Evolutionary conservation across 2,113 vertebrate genomes (phyloP).

Genomic region (Paratilapia polleni): DNA sequence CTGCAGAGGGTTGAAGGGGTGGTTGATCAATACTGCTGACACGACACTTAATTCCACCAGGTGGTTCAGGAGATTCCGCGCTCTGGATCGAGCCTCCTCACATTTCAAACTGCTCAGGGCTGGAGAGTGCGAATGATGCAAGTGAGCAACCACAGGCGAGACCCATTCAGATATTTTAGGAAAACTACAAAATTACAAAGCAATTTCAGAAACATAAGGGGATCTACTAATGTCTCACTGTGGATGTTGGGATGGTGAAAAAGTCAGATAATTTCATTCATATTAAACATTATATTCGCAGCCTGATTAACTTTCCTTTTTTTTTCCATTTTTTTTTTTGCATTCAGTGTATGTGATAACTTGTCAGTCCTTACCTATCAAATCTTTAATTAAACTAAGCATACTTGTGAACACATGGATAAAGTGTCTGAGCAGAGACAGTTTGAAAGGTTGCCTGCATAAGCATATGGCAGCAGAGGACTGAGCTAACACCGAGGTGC

Average conservation of each 20-base stretch:
- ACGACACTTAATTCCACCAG: slow-evolving; percentile 39
- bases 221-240: background rate
- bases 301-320: background rate
- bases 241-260: background rate
- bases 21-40: slow-evolving; percentile 67
- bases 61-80: slow-evolving; percentile 46
- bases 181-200: background rate
- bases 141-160: background rate
- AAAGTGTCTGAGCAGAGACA: background rate
- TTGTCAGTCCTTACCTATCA: background rate
- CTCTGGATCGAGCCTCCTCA: background rate
- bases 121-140: background rate
- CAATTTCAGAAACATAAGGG: background rate
- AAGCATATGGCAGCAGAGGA: slow-evolving; percentile 28
- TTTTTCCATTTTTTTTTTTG: background rate
- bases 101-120: slow-evolving; percentile 14
- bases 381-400: background rate
- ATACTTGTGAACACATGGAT: background rate
- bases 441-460: slow-evolving; percentile 14
- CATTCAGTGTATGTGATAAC: background rate
- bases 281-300: background rate
- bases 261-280: background rate
- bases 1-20: slow-evolving; percentile 42
- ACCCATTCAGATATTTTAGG: background rate
- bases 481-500: slow-evolving; percentile 1